These are phyloP conservation scores for Poecilia wingei DNA, from an alignment of 2,797 vertebrate genomes.

Conservation along the genomic window DNA sequence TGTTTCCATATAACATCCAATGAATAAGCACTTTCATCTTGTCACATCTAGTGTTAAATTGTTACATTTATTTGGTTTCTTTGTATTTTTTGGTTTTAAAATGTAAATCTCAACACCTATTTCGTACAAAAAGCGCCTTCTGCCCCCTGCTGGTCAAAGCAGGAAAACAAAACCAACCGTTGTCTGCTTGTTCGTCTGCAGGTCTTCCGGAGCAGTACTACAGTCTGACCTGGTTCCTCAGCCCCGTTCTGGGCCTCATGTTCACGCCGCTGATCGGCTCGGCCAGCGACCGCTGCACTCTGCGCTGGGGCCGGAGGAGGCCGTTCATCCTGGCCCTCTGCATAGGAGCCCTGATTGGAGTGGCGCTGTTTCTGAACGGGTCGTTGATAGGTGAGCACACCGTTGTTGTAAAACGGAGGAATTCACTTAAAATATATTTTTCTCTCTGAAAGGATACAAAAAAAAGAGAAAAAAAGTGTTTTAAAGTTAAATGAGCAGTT, in stretches of 20 bases:
- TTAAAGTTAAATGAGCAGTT: neutral
- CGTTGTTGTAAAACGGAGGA: neutral
- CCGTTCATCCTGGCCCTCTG: conserved; percentile 95
- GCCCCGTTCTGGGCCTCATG: conserved; percentile 93
- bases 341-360: conserved; percentile 90
- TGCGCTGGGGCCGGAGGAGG: conserved; percentile 93
- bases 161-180: neutral
- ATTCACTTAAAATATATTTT: neutral
- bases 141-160: conserved; percentile 48
- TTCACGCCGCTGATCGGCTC: conserved; percentile 97
- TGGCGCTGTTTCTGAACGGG: conserved; percentile 96
- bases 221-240: conserved; percentile 98
- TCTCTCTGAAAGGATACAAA: neutral
- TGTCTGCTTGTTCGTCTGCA: conserved; percentile 54
- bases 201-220: conserved; percentile 99
- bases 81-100: neutral
- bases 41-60: neutral
- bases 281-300: conserved; percentile 94
- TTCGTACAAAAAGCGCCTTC: conserved; percentile 19
- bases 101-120: neutral
- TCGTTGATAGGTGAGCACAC: conserved; percentile 88
- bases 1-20: neutral
- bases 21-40: neutral
- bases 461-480: neutral
- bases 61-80: neutral